phyloP scores from a whole-genome alignment of 1,140 invertebrate genomes.

The Eriosoma lanigerum region DNA sequence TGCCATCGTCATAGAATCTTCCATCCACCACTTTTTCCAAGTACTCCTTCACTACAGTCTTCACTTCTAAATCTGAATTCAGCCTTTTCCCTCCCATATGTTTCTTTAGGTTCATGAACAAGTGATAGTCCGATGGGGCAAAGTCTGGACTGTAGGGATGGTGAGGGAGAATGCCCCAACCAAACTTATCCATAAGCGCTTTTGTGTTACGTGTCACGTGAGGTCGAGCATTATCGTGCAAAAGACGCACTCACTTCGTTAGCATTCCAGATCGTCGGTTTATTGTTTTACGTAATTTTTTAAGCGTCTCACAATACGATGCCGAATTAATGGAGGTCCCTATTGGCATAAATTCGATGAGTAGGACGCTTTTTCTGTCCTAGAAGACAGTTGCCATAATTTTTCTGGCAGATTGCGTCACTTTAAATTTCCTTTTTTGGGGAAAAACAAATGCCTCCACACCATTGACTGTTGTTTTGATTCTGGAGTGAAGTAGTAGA shows the following conservation, averaged over 20 bases:
- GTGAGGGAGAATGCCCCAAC: conserved; percentile 57
- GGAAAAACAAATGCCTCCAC: conserved; percentile 57
- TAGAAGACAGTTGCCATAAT: no score
- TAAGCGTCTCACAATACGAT: no score
- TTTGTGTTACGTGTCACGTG: conserved; percentile 54
- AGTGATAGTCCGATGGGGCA: no score
- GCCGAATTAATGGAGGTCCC: no score
- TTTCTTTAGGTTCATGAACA: not conserved
- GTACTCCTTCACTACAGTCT: not conserved
- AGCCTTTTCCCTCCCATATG: not conserved
- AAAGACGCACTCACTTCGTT: conserved; percentile 52
- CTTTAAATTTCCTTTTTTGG: conserved; percentile 58
- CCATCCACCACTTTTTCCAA: not conserved
- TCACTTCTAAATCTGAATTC: not conserved
- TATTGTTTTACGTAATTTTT: conserved; percentile 52
- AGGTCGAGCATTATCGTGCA: conserved; percentile 58
- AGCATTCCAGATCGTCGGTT: conserved; percentile 53
- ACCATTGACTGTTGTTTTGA: conserved; percentile 40
- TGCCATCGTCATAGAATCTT: not conserved
- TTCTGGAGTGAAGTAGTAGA: conserved; percentile 52
- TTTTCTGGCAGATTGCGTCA: no score
- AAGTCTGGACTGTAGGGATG: conserved; percentile 48
- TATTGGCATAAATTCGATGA: no score
- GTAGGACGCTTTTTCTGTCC: no score
- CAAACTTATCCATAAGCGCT: no score